These are phyloP conservation scores for Romanogobio albipinnatus DNA, from an alignment of 2,113 vertebrate species.

Conservation along the genomic window DNA sequence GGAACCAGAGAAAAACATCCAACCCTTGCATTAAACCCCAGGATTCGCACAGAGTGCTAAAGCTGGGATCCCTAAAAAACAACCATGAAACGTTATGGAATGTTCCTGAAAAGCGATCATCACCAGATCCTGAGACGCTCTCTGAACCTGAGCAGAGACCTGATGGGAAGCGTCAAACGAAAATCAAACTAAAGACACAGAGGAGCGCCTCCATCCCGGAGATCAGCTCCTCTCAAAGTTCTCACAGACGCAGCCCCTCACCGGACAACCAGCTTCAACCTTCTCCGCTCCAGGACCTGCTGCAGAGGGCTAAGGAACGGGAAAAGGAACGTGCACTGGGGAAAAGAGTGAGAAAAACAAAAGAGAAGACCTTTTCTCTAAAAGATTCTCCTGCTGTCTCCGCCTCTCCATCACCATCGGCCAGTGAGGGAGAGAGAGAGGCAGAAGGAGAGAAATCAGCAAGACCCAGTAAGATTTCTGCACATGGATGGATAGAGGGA, in stretches of 20 bases:
- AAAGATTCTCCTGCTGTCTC: constrained; percentile 52
- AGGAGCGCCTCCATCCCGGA: constrained; percentile 68
- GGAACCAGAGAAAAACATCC: constrained; percentile 50
- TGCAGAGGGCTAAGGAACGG: constrained; percentile 69
- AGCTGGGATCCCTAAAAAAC: constrained; percentile 62
- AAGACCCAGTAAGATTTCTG: constrained; percentile 56
- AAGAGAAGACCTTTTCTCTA: neutral
- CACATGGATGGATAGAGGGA: constrained; percentile 68
- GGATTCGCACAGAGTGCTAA: constrained; percentile 63
- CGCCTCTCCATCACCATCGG: constrained; percentile 51
- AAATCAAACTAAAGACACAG: constrained; percentile 58
- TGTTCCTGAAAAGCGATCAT: constrained; percentile 19
- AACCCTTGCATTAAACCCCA: constrained; percentile 31
- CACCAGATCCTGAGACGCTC: constrained; percentile 55
- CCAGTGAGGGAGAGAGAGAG: constrained; percentile 63
- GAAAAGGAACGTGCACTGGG: constrained; percentile 45
- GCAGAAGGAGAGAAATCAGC: constrained; percentile 63
- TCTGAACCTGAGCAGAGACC: constrained; percentile 63
- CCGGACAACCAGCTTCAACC: neutral
- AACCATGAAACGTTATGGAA: constrained; percentile 62
- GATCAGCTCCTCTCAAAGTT: constrained; percentile 31
- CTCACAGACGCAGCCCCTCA: neutral
- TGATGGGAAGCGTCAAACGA: constrained; percentile 34
- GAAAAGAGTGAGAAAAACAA: constrained; percentile 41
- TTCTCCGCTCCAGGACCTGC: constrained; percentile 64